Base-by-base conservation (phyloP, 2,113 vertebrate species). In the Chelonoidis abingdonii region DNA sequence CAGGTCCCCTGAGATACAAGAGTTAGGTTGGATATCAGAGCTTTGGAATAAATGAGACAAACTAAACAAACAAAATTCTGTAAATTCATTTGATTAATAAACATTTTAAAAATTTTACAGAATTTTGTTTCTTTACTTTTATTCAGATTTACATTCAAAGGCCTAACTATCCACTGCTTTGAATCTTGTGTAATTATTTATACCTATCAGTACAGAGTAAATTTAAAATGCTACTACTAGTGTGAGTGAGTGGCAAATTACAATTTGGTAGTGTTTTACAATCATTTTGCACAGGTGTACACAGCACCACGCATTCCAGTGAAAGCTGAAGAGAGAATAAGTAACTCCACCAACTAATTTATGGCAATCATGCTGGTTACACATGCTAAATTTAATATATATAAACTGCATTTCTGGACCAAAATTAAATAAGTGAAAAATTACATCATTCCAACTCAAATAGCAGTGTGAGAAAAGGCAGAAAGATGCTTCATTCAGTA, bases 371-470 rank as follows among this genome's bases (percentile, higher is more conserved):
- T 35, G 72, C 56, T 80, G 52, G 38, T 49, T 80, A 19, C 5
- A 65, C 56, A 52, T 72, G 50, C 57, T 35, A 19, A 35, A 47
- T 2, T 2, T 22, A 82, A 13, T 13, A 65, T 0, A 0, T 3
- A 7, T 35, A 3, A 69, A 14, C 49, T 10, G 65, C 3, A 8
- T 0, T 25, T 3, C 4, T 87, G 62, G 12, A 79, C 3, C 47
- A 87, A 59, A 17, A 62, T n/a, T 86, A 72, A 87, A 56, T 47
- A 89, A 54, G 50, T 6, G 22, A 65, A 35, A 54, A 88, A 35
- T 59, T 90, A 11, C 1, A 69, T 80, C 62, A 78, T 13, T 25
- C 16, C 31, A n/a, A 65, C 14, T 75, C 44, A 52, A 56, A 2
- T 29, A 83, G 76, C 21, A 88, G 22, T 80, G 6, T 25, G 6